Base-by-base conservation (phyloP, 2,797 vertebrate genomes). In the Chromobotia macracanthus region DNA sequence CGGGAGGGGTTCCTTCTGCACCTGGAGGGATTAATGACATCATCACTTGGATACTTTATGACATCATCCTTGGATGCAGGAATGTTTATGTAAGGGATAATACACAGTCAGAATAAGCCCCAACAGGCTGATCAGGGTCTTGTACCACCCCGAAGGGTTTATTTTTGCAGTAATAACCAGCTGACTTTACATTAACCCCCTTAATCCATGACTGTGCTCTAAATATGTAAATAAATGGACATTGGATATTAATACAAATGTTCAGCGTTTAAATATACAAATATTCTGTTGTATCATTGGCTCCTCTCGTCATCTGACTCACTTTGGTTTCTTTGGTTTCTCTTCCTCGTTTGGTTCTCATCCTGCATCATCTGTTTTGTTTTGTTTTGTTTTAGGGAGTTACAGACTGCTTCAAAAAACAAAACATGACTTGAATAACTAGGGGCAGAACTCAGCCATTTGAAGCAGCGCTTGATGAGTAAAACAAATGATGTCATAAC, bases 401-500 rank as follows among this genome's bases (percentile, higher is more conserved):
- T 82, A 80, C 78, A 71, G 67, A 78, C 80, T 84, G 67, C 80
- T 82, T 80, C 48, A 80, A 38, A 76, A 80, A 82, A 73, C 83
- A 85, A 85, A 82, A 82, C 81, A 85, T 53, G 19, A 23, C 46
- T 82, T 51, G 74, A 77, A 79, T 79, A 82, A 80, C 81, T 73
- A 25, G 8, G 19, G 55, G 63, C 64, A 55, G 44, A 41, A 58
- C 56, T 80, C 69, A 12, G 65, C 69, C 79, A 82, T 83, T 74
- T 64, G 21, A 76, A 78, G 58, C 73, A 35, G 71, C 9, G n/a
- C 70, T 85, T 82, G 72, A 77, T 81, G 83, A 85, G 71, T 66
- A 93, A 93, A 93, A 93, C 89, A 92, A 87, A 93, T 94, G 92
- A 94, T 89, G 89, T 94, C 93, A 94, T 90, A 88, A 93, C 91